Evolutionary conservation across 2,113 vertebrate species (phyloP).

Genomic region (Rostratula benghalensis): DNA sequence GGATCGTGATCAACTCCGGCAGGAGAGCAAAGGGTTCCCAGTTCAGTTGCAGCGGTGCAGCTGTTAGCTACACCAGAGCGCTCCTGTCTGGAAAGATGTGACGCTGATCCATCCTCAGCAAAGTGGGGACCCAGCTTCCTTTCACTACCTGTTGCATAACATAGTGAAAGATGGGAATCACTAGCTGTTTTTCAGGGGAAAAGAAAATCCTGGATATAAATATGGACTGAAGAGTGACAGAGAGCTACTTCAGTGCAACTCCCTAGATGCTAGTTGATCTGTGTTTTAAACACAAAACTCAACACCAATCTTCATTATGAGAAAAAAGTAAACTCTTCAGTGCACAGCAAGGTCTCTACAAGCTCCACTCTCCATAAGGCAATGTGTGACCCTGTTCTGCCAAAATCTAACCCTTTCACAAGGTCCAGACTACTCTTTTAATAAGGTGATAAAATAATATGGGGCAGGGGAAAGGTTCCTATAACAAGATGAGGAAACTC

Average conservation of each 20-base stretch:
- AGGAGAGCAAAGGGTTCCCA: not conserved
- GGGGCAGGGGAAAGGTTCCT: not conserved
- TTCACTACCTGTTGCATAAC: not conserved
- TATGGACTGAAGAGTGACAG: not conserved
- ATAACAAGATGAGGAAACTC: not conserved
- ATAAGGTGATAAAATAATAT: not conserved
- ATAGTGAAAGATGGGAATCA: not conserved
- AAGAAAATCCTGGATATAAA: not conserved
- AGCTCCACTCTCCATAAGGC: not conserved
- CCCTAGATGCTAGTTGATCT: not conserved
- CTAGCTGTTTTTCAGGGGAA: not conserved
- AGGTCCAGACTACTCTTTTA: not conserved
- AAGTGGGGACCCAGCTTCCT: not conserved
- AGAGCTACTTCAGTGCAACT: not conserved
- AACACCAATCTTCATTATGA: not conserved
- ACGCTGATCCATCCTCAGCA: not conserved
- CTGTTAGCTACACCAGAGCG: not conserved
- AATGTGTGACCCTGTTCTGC: not conserved
- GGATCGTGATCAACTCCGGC: not conserved
- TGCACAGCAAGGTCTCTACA: not conserved
- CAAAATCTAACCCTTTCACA: not conserved
- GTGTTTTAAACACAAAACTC: not conserved
- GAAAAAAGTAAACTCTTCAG: not conserved
- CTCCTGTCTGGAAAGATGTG: not conserved
- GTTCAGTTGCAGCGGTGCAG: not conserved